Conservation (phyloP, 1,140 invertebrate genomes). For the Pissodes strobi region DNA sequence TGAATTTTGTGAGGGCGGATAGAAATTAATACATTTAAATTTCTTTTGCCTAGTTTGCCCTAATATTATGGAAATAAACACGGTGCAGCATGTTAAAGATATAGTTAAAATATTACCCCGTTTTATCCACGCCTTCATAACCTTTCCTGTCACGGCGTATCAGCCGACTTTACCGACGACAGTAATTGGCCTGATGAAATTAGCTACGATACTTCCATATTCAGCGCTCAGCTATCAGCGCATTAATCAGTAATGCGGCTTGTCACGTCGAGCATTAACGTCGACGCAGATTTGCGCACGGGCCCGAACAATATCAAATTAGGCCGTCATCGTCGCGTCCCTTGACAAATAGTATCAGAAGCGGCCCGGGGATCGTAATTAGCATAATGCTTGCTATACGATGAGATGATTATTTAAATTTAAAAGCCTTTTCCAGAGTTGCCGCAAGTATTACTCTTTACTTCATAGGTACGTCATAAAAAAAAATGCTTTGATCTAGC, state of each 20-base stretch:
- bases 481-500: too few species aligned
- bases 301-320: constrained; percentile 23
- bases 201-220: constrained; percentile 12
- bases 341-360: constrained; percentile 21
- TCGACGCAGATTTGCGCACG: constrained; percentile 17
- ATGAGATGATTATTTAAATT: too few species aligned
- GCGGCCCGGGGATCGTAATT: background rate
- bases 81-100: too few species aligned
- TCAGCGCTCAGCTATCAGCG: constrained; percentile 15
- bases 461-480: too few species aligned
- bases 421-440: too few species aligned
- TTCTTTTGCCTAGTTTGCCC: too few species aligned
- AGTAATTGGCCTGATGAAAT: constrained; percentile 22
- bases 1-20: constrained; percentile 18
- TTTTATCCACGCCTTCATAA: too few species aligned
- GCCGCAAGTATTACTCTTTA: too few species aligned
- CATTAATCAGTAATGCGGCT: constrained; percentile 23
- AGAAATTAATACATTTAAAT: too few species aligned
- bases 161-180: background rate
- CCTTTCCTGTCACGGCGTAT: too few species aligned
- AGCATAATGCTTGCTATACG: constrained; percentile 10
- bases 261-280: constrained; percentile 25
- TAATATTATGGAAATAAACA: too few species aligned
- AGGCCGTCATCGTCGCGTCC: constrained; percentile 14
- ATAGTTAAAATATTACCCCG: too few species aligned